Percentiles rank a stretch among this genome's conserved stretches.
Conservation (phyloP, 2,113 vertebrate species). For the Melierax canorus region DNA sequence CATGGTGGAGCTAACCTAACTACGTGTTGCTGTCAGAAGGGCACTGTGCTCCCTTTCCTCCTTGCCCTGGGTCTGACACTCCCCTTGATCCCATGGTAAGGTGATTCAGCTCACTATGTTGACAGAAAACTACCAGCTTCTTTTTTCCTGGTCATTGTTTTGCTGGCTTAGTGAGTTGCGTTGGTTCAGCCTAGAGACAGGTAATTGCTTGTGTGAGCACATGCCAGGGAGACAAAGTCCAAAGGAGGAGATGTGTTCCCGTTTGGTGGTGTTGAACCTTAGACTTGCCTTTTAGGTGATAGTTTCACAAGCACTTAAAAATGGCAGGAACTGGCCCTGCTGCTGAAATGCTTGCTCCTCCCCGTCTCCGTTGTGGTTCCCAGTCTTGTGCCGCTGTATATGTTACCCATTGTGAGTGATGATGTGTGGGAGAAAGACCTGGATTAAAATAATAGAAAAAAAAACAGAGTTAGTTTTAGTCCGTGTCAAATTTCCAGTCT, state of each 20-base stretch:
- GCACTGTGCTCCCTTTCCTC: background rate
- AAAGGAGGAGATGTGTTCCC: background rate
- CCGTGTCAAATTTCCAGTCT: background rate
- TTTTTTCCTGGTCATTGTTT: background rate
- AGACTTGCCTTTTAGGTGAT: background rate
- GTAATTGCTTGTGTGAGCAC: rapidly evolving
- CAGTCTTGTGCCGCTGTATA: rapidly evolving
- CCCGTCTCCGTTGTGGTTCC: background rate
- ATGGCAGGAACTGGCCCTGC: background rate
- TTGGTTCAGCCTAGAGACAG: background rate
- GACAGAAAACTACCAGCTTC: background rate
- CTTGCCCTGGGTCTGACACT: background rate
- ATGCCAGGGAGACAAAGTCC: background rate
- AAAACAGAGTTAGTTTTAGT: background rate
- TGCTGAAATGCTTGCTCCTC: background rate
- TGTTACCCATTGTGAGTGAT: rapidly evolving
- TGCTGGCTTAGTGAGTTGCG: background rate
- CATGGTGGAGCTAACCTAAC: background rate
- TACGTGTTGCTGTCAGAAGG: background rate
- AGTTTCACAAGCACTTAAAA: background rate
- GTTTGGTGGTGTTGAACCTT: background rate
- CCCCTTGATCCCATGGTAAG: background rate
- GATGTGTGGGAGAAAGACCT: background rate
- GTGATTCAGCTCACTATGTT: background rate
- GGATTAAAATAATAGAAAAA: background rate